These are phyloP conservation scores for Murina feae DNA, from an alignment of 2,113 vertebrate species.

Conservation along the genomic window DNA sequence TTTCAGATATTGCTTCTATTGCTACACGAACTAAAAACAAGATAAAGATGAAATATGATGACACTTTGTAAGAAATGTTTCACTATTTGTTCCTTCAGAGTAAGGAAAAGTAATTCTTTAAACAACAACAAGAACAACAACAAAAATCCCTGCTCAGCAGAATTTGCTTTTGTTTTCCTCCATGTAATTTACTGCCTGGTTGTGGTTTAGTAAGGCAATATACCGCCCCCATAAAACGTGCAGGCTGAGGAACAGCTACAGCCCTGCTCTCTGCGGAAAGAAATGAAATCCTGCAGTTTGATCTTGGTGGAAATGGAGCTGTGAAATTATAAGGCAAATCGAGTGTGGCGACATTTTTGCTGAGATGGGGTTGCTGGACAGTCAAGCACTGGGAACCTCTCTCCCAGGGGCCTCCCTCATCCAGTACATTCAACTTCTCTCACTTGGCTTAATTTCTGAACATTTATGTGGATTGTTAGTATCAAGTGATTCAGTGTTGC, in stretches of 20 bases:
- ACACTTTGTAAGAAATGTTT: slow-evolving; percentile 13
- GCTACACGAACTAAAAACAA: neutral
- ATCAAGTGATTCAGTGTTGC: neutral
- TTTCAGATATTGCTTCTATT: slow-evolving; percentile 6
- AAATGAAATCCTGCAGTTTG: slow-evolving; percentile 17
- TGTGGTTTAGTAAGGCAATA: slow-evolving; percentile 30
- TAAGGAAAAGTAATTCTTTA: neutral
- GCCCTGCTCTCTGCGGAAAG: neutral
- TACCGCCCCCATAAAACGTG: slow-evolving; percentile 25
- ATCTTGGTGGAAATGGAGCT: slow-evolving; percentile 10
- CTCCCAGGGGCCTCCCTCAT: neutral
- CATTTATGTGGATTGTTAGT: neutral
- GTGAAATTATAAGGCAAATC: slow-evolving; percentile 20
- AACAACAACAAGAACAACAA: neutral
- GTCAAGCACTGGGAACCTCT: neutral
- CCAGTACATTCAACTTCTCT: neutral
- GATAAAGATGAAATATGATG: slow-evolving; percentile 22
- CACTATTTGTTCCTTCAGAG: slow-evolving; percentile 5
- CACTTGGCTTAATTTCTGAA: neutral
- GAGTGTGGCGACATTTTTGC: slow-evolving; percentile 11
- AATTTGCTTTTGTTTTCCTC: slow-evolving; percentile 34
- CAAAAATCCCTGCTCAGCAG: neutral
- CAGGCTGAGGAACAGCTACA: neutral
- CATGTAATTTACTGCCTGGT: slow-evolving; percentile 28
- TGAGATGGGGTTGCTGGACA: neutral